Evolutionary conservation across 2,113 vertebrate genomes (phyloP).

Genomic region (Trematomus loennbergii): DNA sequence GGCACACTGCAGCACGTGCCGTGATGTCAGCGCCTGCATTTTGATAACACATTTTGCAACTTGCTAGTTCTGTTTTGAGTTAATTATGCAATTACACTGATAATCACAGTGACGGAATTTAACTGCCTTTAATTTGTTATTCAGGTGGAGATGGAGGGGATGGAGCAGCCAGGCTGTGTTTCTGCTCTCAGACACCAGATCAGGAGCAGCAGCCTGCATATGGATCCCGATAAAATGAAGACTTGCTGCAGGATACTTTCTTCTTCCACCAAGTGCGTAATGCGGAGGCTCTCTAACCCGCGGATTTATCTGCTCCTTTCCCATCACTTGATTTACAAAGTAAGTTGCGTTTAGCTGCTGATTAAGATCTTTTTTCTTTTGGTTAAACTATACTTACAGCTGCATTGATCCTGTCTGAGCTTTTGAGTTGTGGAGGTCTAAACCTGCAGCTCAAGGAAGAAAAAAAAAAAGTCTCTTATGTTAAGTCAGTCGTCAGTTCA

Average conservation of each 20-base stretch:
- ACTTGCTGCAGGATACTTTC: slow-evolving; percentile 46
- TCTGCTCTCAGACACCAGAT: slow-evolving; percentile 67
- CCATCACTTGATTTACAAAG: slow-evolving; percentile 56
- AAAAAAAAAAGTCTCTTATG: slow-evolving; percentile 25
- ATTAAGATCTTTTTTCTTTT: background rate
- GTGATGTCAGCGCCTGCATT: slow-evolving; percentile 75
- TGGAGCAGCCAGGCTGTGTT: slow-evolving; percentile 58
- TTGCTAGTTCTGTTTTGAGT: slow-evolving; percentile 73
- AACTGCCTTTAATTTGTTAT: slow-evolving; percentile 81
- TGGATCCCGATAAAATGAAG: slow-evolving; percentile 63
- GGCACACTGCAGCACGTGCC: slow-evolving; percentile 69
- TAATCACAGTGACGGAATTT: slow-evolving; percentile 79
- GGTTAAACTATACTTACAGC: background rate
- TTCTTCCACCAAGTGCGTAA: slow-evolving; percentile 36
- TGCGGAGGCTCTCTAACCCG: slow-evolving; percentile 51
- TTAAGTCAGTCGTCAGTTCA: slow-evolving; percentile 56
- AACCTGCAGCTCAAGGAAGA: slow-evolving; percentile 6
- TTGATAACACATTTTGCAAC: slow-evolving; percentile 73
- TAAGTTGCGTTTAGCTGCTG: slow-evolving; percentile 56
- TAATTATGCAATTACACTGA: slow-evolving; percentile 78
- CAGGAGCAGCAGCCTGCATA: slow-evolving; percentile 56
- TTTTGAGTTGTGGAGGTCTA: slow-evolving; percentile 20
- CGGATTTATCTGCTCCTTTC: slow-evolving; percentile 55
- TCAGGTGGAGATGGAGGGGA: slow-evolving; percentile 74
- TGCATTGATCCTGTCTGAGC: background rate